Conservation (phyloP, 2,888 invertebrate species). For the Odontothrips loti region DNA sequence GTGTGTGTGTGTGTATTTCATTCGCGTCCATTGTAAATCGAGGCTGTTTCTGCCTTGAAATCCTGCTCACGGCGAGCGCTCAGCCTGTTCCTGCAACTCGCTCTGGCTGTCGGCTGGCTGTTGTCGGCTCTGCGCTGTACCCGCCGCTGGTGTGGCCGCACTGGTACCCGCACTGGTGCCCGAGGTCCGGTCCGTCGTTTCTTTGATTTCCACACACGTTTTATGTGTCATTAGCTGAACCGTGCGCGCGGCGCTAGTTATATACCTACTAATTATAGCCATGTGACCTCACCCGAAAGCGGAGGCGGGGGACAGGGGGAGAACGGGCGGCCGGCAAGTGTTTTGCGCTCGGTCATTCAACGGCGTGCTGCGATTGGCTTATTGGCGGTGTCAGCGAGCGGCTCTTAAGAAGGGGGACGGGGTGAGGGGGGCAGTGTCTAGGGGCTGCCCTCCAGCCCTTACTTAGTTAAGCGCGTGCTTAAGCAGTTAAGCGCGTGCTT, state of each 20-base stretch:
- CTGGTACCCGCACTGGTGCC: not conserved
- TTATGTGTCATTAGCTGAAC: constrained; percentile 16
- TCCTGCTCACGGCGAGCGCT: constrained; percentile 5
- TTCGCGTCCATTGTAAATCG: constrained; percentile 19
- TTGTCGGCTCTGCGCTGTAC: not conserved
- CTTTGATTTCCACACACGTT: constrained; percentile 21
- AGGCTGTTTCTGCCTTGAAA: constrained; percentile 20
- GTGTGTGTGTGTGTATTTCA: not conserved
- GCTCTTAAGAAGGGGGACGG: too few relatives aligned
- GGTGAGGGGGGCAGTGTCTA: too few relatives aligned
- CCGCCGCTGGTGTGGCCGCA: not conserved
- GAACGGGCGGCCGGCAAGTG: too few relatives aligned
- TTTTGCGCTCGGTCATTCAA: too few relatives aligned
- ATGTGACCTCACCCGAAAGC: not conserved
- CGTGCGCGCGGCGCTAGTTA: not conserved
- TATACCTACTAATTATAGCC: not conserved
- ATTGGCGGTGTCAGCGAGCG: too few relatives aligned
- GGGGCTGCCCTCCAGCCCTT: too few relatives aligned
- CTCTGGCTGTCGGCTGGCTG: not conserved
- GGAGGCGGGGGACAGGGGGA: not conserved
- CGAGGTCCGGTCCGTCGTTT: not conserved
- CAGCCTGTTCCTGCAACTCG: not conserved
- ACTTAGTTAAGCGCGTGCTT: too few relatives aligned
- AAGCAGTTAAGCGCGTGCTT: too few relatives aligned
- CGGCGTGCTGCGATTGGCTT: too few relatives aligned